Base-by-base conservation (phyloP, 2,888 invertebrate species). In the Caenorhabditis drosophilae region DNA sequence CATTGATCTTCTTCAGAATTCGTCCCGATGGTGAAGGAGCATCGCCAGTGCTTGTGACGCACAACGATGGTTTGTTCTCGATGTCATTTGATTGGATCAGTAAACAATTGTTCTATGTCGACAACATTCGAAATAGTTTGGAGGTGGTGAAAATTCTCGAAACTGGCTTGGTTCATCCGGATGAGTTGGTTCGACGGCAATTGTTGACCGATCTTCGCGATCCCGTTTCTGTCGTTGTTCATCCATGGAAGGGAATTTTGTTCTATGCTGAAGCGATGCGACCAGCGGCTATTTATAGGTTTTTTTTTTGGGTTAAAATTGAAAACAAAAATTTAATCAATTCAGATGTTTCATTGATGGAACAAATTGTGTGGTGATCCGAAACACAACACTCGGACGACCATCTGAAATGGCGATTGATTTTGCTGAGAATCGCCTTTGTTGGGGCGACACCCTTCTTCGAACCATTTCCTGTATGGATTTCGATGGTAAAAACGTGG, bases 31-130 rank as follows among this genome's bases (percentile, higher is more conserved):
- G 79, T 36, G 80, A 81, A 50, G 79, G 80, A n/a, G 62, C 78
- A 1, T 78, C 80, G 1, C 79, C 82, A 2, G 93, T 96, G 0
- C 84, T 95, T 35, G 93, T 95, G 0, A 93, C 93, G 1, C 94
- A 95, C 84, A 95, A 96, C 83, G 95, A 95, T 85, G 95, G 95
- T 0, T 94, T 95, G 0, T 95, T 96, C 86, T 94, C 95, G 0
- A 86, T 96, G 56, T 93, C 94, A 0, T 91, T 94, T 1, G 94
- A 96, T 84, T 96, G 95, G 95, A 92, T 91, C 0, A 90, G 93
- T 0, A 93, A 93, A 84, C 94, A 94, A 85, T 86, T 96, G 6
- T 95, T 94, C 85, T 95, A 93, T 84, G 94, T 96, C 52, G 94
- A 95, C 83, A 92, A 93, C 12, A 88, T 94, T 56, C 91, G 93